Conservation (phyloP, 2,797 vertebrate genomes). For the Rhinogobio ventralis region DNA sequence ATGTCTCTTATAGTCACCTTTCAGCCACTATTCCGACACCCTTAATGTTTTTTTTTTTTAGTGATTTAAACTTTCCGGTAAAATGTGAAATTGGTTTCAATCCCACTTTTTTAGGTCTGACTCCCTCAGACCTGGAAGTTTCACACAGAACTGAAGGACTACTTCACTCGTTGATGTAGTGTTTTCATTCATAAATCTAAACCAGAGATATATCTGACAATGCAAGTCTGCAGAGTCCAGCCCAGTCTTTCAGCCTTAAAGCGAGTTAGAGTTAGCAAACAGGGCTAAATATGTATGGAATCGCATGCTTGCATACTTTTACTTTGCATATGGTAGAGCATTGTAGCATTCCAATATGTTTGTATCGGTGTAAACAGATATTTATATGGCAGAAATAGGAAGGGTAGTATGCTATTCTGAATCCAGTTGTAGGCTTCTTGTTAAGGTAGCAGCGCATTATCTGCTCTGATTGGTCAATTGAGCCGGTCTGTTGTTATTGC, state of each 20-base stretch:
- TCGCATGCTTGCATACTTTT: neutral
- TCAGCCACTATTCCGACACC: slow-evolving; percentile 34
- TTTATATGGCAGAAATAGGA: neutral
- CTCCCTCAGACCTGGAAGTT: neutral
- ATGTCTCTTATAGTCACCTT: slow-evolving; percentile 30
- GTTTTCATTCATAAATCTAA: neutral
- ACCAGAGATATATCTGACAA: neutral
- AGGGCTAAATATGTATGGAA: slow-evolving; percentile 5
- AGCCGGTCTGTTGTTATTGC: too few relatives aligned
- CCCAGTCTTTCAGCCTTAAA: neutral
- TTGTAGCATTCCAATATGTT: neutral
- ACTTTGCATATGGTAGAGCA: neutral
- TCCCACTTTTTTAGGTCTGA: slow-evolving; percentile 8
- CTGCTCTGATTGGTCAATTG: too few relatives aligned
- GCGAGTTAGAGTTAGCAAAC: neutral
- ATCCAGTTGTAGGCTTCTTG: neutral
- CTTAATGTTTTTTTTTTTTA: slow-evolving; percentile 14
- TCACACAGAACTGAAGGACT: neutral
- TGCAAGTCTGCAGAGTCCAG: neutral
- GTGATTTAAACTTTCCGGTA: slow-evolving; percentile 37
- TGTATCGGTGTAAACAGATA: neutral
- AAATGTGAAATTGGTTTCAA: slow-evolving; percentile 41
- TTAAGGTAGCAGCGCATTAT: too few relatives aligned
- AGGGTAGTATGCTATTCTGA: neutral
- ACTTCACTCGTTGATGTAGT: neutral